Conservation (phyloP, 2,888 invertebrate species). For the Schizotus pectinicornis region DNA sequence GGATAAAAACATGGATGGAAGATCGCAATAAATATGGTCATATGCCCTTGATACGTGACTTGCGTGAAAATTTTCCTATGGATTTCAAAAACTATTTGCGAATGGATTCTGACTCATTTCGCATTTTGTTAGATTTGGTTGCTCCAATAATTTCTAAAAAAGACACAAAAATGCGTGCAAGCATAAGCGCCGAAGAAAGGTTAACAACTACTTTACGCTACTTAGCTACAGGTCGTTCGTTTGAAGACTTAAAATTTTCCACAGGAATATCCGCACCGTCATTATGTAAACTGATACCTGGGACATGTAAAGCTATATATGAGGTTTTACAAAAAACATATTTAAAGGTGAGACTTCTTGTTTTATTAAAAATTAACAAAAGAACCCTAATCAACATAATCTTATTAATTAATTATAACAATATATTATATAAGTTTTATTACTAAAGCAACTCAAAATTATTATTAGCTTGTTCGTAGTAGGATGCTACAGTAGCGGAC, state of each 20-base stretch:
- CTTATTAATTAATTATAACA: no score
- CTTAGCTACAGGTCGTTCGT: conserved; percentile 37
- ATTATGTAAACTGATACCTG: conserved; percentile 29
- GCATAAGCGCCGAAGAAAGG: conserved; percentile 33
- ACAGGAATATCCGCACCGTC: conserved; percentile 30
- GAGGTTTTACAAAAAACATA: conserved; percentile 19
- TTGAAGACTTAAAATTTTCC: conserved; percentile 33
- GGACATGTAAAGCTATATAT: conserved; percentile 33
- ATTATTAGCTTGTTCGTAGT: no score
- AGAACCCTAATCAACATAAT: no score
- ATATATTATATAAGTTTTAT: no score
- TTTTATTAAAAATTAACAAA: background rate
- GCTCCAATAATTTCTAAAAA: conserved; percentile 20
- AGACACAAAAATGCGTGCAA: conserved; percentile 33
- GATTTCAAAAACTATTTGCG: conserved; percentile 37
- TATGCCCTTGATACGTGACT: background rate
- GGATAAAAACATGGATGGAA: conserved; percentile 11
- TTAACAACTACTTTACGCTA: conserved; percentile 29
- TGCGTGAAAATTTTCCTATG: conserved; percentile 7
- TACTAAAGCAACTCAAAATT: no score
- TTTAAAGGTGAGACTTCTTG: conserved; percentile 22
- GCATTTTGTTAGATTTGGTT: conserved; percentile 24
- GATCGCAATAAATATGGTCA: conserved; percentile 3
- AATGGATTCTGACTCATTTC: conserved; percentile 35
- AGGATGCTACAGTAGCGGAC: no score